Base-by-base conservation (phyloP, 2,888 invertebrate genomes). In the Zaprionus bogoriensis region DNA sequence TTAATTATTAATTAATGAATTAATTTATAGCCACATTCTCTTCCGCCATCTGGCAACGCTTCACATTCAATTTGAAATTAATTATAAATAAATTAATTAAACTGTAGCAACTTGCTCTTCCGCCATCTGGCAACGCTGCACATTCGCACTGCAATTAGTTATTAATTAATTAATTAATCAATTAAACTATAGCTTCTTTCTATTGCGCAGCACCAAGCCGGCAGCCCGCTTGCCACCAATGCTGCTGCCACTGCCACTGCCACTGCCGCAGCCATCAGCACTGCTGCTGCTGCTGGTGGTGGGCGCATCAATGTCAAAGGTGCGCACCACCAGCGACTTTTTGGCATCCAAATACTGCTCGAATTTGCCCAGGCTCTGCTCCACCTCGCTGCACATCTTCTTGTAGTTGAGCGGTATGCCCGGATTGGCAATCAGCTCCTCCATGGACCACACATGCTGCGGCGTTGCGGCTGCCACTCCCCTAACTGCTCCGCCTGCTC, bases 261-360 rank as follows among this genome's bases (percentile, higher is more conserved):
- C 52, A 17, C 32, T 27, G 27, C 25, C 9, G 25, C 27, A 14
- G 32, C 32, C n/a, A n/a, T 14, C 32, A 17, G 7, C 39, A 17
- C n/a, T 17, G 7, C 14, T 47, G n/a, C 25, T 36, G 42, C 6
- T 22, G 41, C 6, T 32, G 1, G 12, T 36, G 19, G 77, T 83
- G 39, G 93, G 93, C 71, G 91, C 92, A 88, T 93, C 93, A 69
- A 93, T 93, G 75, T 93, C 92, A 83, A 91, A 93, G 2, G 93
- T 91, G 41, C 85, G 84, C 42, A 89, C 89, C 20, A 61, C 62
- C 19, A 39, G 27, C 32, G 20, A 22, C 32, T 75, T 64, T 58
- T 89, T 86, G 10, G 77, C 68, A 73, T 89, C 88, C 57, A 91
- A 67, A 73, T 79, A 90, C 19, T 81, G 79, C 64, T 91, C 91